Conservation (phyloP, 2,888 invertebrate genomes). For the Hydrotaea diabolus region DNA sequence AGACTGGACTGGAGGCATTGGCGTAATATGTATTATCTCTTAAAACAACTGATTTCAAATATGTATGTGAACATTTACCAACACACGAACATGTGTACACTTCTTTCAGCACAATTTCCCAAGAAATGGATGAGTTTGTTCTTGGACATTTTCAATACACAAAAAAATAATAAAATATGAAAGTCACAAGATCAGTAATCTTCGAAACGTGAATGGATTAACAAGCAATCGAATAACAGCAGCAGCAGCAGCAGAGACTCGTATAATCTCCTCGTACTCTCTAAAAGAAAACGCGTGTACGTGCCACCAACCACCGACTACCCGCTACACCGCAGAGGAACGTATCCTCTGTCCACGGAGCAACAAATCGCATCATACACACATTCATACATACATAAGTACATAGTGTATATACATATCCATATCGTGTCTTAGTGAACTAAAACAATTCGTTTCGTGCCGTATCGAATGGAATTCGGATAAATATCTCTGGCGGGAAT, state of each 20-base stretch:
- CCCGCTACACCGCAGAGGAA: constrained; percentile 42
- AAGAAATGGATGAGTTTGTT: neutral
- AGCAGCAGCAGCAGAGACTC: no score
- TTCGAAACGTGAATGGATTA: constrained; percentile 52
- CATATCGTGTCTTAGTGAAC: no score
- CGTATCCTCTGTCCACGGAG: no score
- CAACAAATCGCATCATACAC: neutral
- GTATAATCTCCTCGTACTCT: constrained; percentile 31
- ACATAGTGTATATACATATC: neutral
- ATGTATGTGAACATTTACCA: neutral
- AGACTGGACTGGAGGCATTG: no score
- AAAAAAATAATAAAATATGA: neutral
- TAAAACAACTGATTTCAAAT: neutral
- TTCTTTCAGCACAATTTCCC: constrained; percentile 30
- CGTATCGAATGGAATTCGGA: neutral
- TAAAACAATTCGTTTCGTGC: neutral
- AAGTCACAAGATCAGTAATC: constrained; percentile 42
- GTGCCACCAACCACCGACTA: constrained; percentile 53
- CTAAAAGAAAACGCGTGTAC: neutral
- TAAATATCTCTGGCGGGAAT: constrained; percentile 5
- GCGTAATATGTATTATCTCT: neutral
- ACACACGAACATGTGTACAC: neutral
- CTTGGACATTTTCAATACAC: neutral
- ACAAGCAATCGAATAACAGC: constrained; percentile 8
- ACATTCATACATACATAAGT: neutral